Evolutionary conservation across 1,140 invertebrate species (phyloP).

Genomic region (Cydia fagiglandana): DNA sequence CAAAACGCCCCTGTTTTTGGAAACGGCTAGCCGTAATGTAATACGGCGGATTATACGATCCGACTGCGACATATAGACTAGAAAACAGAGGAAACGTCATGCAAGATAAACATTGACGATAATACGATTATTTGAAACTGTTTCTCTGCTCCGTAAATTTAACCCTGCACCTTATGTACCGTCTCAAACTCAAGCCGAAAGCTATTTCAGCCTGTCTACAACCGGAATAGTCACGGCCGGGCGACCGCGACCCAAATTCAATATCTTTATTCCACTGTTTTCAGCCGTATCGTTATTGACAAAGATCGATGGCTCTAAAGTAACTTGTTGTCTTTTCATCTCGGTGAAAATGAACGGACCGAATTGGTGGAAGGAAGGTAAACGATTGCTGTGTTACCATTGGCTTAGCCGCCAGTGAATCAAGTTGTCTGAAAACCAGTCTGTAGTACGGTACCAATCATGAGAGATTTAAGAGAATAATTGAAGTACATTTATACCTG

Average conservation of each 20-base stretch:
- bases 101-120: no score
- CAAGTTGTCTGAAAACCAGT: no score
- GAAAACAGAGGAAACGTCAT: no score
- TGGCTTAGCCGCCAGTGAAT: no score
- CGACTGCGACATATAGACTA: no score
- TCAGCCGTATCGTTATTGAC: slow-evolving; percentile 4
- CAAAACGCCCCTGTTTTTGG: no score
- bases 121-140: neutral
- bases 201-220: neutral
- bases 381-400: no score
- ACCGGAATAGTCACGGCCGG: neutral
- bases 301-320: slow-evolving; percentile 28
- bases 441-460: no score
- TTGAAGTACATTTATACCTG: no score
- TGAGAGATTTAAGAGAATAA: no score
- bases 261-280: slow-evolving; percentile 21
- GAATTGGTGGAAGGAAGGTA: neutral
- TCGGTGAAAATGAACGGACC: slow-evolving; percentile 9
- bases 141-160: neutral
- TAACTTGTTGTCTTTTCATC: slow-evolving; percentile 30
- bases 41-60: no score
- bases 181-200: neutral
- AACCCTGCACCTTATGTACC: neutral
- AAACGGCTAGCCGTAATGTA: no score
- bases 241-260: slow-evolving; percentile 14